phyloP scores from a whole-genome alignment of 1,140 invertebrate genomes.

The Ptiloglossa arizonensis region DNA sequence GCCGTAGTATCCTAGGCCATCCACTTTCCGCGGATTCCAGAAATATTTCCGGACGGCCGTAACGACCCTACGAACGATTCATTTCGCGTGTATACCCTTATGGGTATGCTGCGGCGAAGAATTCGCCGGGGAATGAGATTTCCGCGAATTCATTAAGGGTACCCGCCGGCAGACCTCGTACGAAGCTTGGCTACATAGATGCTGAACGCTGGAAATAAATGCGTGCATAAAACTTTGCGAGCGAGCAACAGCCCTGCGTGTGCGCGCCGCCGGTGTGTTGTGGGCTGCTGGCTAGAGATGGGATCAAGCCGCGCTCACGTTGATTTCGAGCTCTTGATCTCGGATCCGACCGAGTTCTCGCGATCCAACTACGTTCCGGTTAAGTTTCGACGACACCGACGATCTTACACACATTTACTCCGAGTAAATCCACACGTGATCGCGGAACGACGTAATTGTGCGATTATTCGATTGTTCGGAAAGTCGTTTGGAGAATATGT shows the following conservation, averaged over 20 bases:
- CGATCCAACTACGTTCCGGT: too few relatives aligned
- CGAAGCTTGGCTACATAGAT: slow-evolving; percentile 31
- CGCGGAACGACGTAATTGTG: too few relatives aligned
- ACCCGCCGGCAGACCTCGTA: slow-evolving; percentile 38
- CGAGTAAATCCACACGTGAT: too few relatives aligned
- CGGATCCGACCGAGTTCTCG: neutral
- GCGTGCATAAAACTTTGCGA: slow-evolving; percentile 36
- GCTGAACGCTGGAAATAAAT: slow-evolving; percentile 62
- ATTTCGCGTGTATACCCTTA: slow-evolving; percentile 49
- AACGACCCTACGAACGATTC: slow-evolving; percentile 54
- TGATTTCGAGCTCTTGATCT: neutral
- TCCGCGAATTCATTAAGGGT: slow-evolving; percentile 65
- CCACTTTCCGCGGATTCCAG: slow-evolving; percentile 49
- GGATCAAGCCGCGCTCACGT: slow-evolving; percentile 20
- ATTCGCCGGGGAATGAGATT: slow-evolving; percentile 54
- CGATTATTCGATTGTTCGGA: too few relatives aligned
- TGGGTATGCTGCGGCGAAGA: slow-evolving; percentile 49
- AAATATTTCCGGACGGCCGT: slow-evolving; percentile 42
- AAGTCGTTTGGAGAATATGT: too few relatives aligned
- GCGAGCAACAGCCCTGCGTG: slow-evolving; percentile 32
- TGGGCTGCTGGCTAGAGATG: slow-evolving; percentile 28
- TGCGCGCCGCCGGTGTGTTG: neutral
- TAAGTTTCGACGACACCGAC: too few relatives aligned
- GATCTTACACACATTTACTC: too few relatives aligned
- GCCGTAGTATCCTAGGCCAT: neutral